Evolutionary conservation across 2,888 invertebrate genomes (phyloP), one percentile per base, ranked within the genome.

Genomic region (Pandemis heparana): DNA sequence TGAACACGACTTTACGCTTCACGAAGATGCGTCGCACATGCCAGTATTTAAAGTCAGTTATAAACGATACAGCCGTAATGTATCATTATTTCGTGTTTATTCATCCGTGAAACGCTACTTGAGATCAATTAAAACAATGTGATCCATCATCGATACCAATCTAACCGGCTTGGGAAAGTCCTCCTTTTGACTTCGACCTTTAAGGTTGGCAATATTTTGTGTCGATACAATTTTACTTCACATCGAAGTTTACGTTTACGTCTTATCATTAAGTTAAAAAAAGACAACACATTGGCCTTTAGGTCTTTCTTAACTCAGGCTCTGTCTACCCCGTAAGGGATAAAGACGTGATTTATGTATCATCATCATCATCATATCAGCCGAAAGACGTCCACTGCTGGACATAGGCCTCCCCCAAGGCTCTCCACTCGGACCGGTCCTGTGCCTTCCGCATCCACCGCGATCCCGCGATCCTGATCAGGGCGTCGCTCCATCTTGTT

Each of bases 91-190:
- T 51, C 64, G 38, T 69, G 59, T 65, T 74, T 65, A 74, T 70
- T 69, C 74, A 74, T 74, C 60, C 69, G 69, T 74, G 60, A 74
- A 65, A 74, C 23, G 74, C 74, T 74, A 74, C 74, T 74, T 74
- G 74, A 74, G 70, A 74, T 74, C 69, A 74, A 74, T 74, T 74
- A 74, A 74, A 74, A 70, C 65, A 64, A 74, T 70, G 70, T 74
- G 74, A 74, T 74, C 74, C 64, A 74, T 74, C 74, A 74, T 41
- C 65, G 74, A 74, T 74, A 74, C 16, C 23, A 60, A 74, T 74
- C 74, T 74, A 60, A 72, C 63, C 53, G 61, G 64, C 60, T 61
- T 60, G 65, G 64, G 66, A 67, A 56, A 67, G 69, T 70, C 65
- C 39, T 72, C 67, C 38, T 70, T 73, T 69, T 68, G 56, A 56